Base-by-base conservation (phyloP, 2,888 invertebrate genomes). In the Sycophila texana region DNA sequence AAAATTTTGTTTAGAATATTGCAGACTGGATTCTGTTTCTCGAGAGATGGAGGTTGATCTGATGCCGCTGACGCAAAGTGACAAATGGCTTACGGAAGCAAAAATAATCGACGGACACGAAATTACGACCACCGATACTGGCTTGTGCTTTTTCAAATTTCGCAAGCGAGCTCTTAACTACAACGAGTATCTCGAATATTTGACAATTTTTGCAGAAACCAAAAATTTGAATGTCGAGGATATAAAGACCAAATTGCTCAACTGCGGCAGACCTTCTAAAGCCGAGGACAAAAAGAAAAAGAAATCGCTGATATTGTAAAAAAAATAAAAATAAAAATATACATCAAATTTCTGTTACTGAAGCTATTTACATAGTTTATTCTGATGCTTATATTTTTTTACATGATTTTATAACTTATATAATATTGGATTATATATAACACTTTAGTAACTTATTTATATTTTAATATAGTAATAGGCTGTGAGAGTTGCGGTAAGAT, bases 141-240 rank as follows among this genome's bases (percentile, higher is more conserved):
- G 87, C 26, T 55, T 87, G 4, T 84, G 84, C 49, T 89, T 88
- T 72, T 86, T 88, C 53, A 87, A 88, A 79, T 88, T 87, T 80
- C 85, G 85, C 3, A 88, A 87, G 80, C 84, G 88, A 49, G 88
- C 88, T 0, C 75, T 88, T 13, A 79, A 83, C 2, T 87, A 83
- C 61, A 82, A 86, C 0, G 86, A 89, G 63, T 88, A 87, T 75
- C 80, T 86, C 16, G 47, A 49, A 0, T 88, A 84, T 57, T 70
- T 88, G 26, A 77, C 83, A 66, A 86, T 87, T 30, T 60, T 89
- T 60, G 84, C 87, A 0, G 63, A 77, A 0, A 66, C 77, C 0
- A 86, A 84, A 65, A 80, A 82, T 13, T 68, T 89, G 2, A 72
- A 86, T 75, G 53, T 86, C 12, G 82, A 86, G 12, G 81, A 84